Conservation (phyloP, 92 coral and sea anemone genomes). For the Virgularia gustaviana region DNA sequence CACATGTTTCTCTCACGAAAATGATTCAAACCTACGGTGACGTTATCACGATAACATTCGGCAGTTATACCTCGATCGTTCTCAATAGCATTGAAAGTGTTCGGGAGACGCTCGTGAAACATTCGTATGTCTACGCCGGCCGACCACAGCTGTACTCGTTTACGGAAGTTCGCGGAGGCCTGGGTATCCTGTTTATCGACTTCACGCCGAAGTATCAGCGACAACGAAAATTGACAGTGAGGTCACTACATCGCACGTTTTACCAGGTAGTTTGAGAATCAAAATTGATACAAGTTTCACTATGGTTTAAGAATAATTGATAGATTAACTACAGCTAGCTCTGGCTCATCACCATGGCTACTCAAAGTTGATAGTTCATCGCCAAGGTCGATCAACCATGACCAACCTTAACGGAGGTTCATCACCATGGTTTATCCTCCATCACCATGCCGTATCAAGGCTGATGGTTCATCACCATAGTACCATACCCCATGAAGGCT, state of each 20-base stretch:
- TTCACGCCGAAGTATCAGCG: slow-evolving; percentile 35
- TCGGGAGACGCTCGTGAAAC: slow-evolving; percentile 44
- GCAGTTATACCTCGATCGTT: slow-evolving; percentile 36
- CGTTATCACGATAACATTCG: slow-evolving; percentile 48
- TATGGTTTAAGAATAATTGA: too few relatives aligned
- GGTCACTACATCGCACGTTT: slow-evolving; percentile 39
- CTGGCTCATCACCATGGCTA: too few relatives aligned
- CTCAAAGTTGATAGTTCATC: too few relatives aligned
- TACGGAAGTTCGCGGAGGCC: slow-evolving; percentile 37
- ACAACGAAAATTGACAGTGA: slow-evolving; percentile 37
- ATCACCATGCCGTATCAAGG: too few relatives aligned
- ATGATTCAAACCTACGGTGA: slow-evolving; percentile 42
- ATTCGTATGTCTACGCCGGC: slow-evolving; percentile 35
- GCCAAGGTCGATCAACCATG: too few relatives aligned
- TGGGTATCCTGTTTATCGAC: slow-evolving; percentile 25
- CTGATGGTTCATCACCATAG: too few relatives aligned
- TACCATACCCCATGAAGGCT: too few relatives aligned
- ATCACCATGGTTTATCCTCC: too few relatives aligned
- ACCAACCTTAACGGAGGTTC: too few relatives aligned
- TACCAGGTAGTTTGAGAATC: slow-evolving; percentile 21
- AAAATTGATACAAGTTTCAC: too few relatives aligned
- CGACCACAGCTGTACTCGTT: slow-evolving; percentile 55
- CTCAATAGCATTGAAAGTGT: slow-evolving; percentile 51
- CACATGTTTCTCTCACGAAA: slow-evolving; percentile 44
- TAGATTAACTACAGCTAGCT: too few relatives aligned